A percentile compares a stretch with the other conserved stretches of the same genome.
These are phyloP conservation scores for Aphidius ervi DNA, from an alignment of 1,140 invertebrate species.

Conservation along the genomic window DNA sequence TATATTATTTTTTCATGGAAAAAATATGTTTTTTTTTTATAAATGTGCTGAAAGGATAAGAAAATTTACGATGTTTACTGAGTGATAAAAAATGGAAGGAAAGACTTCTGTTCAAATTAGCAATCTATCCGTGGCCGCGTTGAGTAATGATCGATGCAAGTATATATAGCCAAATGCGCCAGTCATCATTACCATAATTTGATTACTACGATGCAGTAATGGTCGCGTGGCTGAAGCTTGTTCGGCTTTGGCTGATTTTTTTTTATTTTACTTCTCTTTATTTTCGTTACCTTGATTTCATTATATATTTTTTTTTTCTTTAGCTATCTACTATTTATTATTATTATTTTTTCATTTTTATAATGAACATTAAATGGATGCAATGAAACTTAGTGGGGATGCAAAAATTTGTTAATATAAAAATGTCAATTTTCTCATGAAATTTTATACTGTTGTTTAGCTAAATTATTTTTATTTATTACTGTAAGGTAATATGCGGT, in stretches of 20 bases:
- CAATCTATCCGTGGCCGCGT: background rate
- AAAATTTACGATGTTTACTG: no score
- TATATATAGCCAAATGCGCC: conserved; percentile 7
- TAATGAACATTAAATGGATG: conserved; percentile 5
- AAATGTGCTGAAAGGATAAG: no score
- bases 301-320: background rate
- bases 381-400: conserved; percentile 2
- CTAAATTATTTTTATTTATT: conserved; percentile 8
- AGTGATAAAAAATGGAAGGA: no score
- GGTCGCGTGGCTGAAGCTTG: conserved; percentile 30
- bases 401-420: conserved; percentile 19
- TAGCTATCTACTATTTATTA: background rate
- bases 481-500: background rate
- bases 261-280: conserved; percentile 13
- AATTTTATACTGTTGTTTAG: conserved; percentile 15
- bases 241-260: conserved; percentile 23
- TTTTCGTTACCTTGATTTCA: background rate
- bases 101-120: conserved; percentile 12
- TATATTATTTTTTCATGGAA: no score
- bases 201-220: conserved; percentile 28
- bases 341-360: conserved; percentile 5
- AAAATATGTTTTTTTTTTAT: no score
- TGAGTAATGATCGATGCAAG: conserved; percentile 17
- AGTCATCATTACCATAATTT: conserved; percentile 29
- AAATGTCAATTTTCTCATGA: conserved; percentile 29